These are phyloP conservation scores for Mionectes olivaceus DNA, from an alignment of 2,797 vertebrate genomes.

Conservation along the genomic window DNA sequence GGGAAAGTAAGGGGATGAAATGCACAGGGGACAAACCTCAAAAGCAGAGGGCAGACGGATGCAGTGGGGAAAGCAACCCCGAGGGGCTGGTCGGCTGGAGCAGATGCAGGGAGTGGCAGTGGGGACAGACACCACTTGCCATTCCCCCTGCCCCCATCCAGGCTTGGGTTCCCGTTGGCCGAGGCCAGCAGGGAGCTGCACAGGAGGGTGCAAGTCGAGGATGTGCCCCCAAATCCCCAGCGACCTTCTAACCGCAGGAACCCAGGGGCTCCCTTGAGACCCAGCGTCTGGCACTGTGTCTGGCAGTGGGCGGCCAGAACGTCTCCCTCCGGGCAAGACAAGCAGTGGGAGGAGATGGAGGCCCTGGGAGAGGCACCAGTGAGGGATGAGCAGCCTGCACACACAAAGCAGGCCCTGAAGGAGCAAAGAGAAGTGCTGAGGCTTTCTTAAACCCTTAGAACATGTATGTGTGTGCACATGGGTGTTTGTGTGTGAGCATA, in stretches of 20 bases:
- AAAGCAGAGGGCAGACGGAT: neutral
- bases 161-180: neutral
- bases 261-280: neutral
- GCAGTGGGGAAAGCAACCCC: neutral
- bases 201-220: neutral
- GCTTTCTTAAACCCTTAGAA: neutral
- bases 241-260: neutral
- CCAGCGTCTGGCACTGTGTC: fast-evolving
- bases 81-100: fast-evolving
- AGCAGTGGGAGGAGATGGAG: neutral
- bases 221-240: neutral
- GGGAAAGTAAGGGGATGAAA: neutral
- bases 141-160: fast-evolving
- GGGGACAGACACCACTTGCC: too few relatives aligned
- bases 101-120: neutral
- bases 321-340: fast-evolving
- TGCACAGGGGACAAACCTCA: neutral
- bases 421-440: neutral
- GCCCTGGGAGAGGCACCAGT: neutral
- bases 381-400: neutral
- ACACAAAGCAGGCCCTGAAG: neutral
- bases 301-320: neutral
- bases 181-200: neutral
- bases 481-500: too few relatives aligned
- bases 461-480: fast-evolving